phyloP scores from a whole-genome alignment of 1,140 invertebrate species.

The Phocides pigmalion region DNA sequence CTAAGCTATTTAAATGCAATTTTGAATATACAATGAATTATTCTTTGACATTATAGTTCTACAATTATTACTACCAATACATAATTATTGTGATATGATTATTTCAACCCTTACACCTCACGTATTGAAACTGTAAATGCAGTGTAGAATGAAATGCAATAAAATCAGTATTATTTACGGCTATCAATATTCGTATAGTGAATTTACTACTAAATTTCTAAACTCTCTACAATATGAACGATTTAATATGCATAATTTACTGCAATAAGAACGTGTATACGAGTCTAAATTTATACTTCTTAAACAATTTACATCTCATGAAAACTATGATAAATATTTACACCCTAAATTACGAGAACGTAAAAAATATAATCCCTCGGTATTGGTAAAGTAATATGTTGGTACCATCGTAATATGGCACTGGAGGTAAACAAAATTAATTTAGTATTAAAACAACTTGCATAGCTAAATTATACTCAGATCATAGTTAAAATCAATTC shows the following conservation, averaged over 20 bases:
- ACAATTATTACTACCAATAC: conserved; percentile 63
- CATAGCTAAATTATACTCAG: conserved; percentile 45
- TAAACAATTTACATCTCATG: conserved; percentile 69
- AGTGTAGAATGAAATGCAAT: conserved; percentile 48
- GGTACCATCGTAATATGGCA: conserved; percentile 62
- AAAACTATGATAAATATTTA: conserved; percentile 74
- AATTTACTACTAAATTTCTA: conserved; percentile 70
- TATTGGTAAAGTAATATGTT: conserved; percentile 50
- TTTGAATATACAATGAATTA: conserved; percentile 41
- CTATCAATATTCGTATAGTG: conserved; percentile 57
- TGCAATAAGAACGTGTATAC: conserved; percentile 65
- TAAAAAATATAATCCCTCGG: conserved; percentile 54
- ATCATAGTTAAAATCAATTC: conserved; percentile 43
- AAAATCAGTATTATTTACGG: conserved; percentile 39
- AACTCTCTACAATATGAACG: conserved; percentile 79
- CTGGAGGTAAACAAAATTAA: conserved; percentile 38
- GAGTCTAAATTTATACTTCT: conserved; percentile 61
- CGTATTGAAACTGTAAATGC: conserved; percentile 42
- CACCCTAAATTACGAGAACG: conserved; percentile 53
- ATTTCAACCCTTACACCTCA: conserved; percentile 54
- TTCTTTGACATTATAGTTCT: conserved; percentile 43
- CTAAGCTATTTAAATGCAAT: conserved; percentile 44
- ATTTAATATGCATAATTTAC: conserved; percentile 70
- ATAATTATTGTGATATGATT: conserved; percentile 74
- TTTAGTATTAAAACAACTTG: conserved; percentile 38